Base-by-base conservation (phyloP, 1,140 invertebrate species). In the Drusus annulatus region DNA sequence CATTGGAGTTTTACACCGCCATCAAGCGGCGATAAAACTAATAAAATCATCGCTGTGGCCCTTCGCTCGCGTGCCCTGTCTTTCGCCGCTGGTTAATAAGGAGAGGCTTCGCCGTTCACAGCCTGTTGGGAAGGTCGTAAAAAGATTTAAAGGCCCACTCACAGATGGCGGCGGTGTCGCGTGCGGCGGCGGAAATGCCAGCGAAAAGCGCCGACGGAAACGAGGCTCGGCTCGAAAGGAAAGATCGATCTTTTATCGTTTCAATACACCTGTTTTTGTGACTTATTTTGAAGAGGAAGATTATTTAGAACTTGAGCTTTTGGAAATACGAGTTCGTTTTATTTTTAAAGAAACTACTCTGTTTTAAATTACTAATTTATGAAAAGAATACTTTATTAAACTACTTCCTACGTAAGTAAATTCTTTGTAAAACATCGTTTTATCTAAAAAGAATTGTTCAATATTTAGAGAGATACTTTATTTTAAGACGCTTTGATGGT, bases 81-180 rank as follows among this genome's bases (percentile, higher is more conserved):
- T 75, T 74, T 69, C 36, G 58, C 25, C 62, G 62, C 62, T n/a
- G 25, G 76, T 45, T 45, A 45, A 54, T 80, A 80, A 82, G 78
- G 65, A 80, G 79, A 79, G 69, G 77, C 79, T 79, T 58, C 60
- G 45, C 77, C 78, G 69, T 79, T 82, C 76, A 87, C 76, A 86
- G 74, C 58, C 81, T 75, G 85, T 86, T 85, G 86, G 87, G 86
- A 85, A 81, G 84, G 85, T 86, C 86, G 85, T 88, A 88, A 89
- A 89, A 87, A 88, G 86, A 83, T 90, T 88, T 86, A 80, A 65
- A 54, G 74, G 76, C 80, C 75, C 76, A 76, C 81, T 86, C 86
- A 89, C 86, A 90, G 89, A 90, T 89, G 89, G 87, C 89, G 79
- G 52, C 54, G 17, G 23, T 75, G 71, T 75, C 71, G 71, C 71